phyloP scores from a whole-genome alignment of 2,888 invertebrate genomes.

The Acrobasis suavella region DNA sequence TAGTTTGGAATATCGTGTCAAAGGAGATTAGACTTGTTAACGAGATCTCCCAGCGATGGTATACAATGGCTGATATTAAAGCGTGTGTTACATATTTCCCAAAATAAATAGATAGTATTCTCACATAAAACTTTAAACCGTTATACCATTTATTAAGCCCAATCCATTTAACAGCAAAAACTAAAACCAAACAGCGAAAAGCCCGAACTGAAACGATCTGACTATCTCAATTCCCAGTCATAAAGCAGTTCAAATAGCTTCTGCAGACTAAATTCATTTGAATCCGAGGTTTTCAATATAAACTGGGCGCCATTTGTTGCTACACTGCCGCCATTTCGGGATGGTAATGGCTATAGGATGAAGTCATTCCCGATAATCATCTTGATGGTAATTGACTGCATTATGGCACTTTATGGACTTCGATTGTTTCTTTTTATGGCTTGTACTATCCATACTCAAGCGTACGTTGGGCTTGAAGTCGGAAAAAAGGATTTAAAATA shows the following conservation, averaged over 20 bases:
- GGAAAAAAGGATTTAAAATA: too few species aligned
- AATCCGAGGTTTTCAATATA: slow-evolving; percentile 11
- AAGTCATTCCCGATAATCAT: slow-evolving; percentile 11
- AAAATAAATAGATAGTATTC: too few species aligned
- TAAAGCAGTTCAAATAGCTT: slow-evolving; percentile 19
- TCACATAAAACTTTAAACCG: too few species aligned
- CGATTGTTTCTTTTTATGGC: background rate
- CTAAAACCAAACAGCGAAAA: background rate
- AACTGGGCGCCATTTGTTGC: background rate
- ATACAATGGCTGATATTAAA: too few species aligned
- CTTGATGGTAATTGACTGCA: slow-evolving; percentile 9
- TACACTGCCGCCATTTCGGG: background rate
- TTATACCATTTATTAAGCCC: too few species aligned
- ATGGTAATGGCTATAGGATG: slow-evolving; percentile 2
- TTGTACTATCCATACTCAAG: too few species aligned
- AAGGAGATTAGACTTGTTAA: too few species aligned
- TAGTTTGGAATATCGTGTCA: too few species aligned
- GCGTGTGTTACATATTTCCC: too few species aligned
- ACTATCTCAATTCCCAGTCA: background rate
- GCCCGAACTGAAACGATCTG: background rate
- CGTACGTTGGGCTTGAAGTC: too few species aligned
- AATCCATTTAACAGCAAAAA: too few species aligned
- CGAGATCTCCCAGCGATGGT: too few species aligned
- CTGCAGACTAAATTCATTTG: slow-evolving; percentile 20
- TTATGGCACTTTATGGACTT: background rate